Conservation (phyloP, 2,797 vertebrate species). For the Poecilia velifera region DNA sequence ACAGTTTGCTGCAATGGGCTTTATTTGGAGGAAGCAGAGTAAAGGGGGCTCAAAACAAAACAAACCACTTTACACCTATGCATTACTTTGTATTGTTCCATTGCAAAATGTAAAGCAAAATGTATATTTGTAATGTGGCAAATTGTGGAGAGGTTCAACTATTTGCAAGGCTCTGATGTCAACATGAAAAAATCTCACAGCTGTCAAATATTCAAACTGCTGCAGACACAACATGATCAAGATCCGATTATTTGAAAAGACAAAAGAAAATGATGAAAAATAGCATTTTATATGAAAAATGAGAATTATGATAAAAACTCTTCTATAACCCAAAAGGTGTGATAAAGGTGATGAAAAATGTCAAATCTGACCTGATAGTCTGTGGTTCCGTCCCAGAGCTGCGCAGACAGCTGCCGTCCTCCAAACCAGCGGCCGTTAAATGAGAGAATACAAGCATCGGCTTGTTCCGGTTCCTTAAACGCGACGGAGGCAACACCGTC, state of each 20-base stretch:
- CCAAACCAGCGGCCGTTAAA: slow-evolving; percentile 97
- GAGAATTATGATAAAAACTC: background rate
- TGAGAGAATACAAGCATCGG: slow-evolving; percentile 85
- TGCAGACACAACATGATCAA: background rate
- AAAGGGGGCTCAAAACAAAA: background rate
- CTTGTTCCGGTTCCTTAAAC: slow-evolving; percentile 90
- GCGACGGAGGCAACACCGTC: slow-evolving; percentile 93
- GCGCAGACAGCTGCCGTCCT: slow-evolving; percentile 88
- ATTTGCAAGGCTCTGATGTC: background rate
- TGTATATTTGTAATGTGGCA: background rate
- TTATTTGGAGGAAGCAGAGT: background rate
- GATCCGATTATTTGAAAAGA: background rate
- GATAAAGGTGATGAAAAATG: no score
- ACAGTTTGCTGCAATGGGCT: background rate
- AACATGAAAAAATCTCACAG: background rate
- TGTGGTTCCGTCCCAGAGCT: slow-evolving; percentile 90
- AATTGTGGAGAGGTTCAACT: background rate
- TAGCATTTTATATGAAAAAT: background rate
- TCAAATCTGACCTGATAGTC: slow-evolving; percentile 89
- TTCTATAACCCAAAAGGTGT: background rate
- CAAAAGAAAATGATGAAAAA: background rate
- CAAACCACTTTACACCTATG: background rate
- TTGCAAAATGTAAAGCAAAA: background rate
- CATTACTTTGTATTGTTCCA: background rate
- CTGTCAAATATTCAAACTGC: background rate